Evolutionary conservation across 2,797 vertebrate species (phyloP).

Genomic region (Morus bassanus): DNA sequence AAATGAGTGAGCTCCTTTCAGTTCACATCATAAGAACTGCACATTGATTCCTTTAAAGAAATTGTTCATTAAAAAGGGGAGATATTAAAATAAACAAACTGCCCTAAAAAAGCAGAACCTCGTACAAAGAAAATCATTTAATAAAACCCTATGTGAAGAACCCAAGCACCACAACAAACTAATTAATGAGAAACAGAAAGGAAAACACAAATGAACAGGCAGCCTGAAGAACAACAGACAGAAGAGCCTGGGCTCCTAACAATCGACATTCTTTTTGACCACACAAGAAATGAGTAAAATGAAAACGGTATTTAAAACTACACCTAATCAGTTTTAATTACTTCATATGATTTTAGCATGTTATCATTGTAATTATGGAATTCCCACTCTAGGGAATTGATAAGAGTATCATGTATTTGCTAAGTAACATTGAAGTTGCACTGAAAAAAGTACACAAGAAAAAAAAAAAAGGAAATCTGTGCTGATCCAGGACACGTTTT

Average conservation of each 20-base stretch:
- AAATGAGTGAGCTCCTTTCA: not conserved
- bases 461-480: not conserved
- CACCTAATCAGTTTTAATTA: not conserved
- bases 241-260: not conserved
- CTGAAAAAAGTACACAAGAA: not conserved
- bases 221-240: not conserved
- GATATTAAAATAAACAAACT: not conserved
- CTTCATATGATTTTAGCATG: not conserved
- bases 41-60: not conserved
- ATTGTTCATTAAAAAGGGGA: not conserved
- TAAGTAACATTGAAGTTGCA: not conserved
- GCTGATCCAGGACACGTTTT: not conserved
- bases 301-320: not conserved
- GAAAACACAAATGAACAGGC: not conserved
- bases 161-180: not conserved
- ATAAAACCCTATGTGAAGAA: not conserved
- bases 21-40: not conserved
- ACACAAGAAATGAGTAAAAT: not conserved
- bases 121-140: not conserved
- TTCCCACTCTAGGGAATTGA: not conserved
- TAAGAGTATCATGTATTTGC: not conserved
- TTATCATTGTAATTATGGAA: not conserved
- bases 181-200: not conserved
- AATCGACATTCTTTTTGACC: not conserved
- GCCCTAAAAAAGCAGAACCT: not conserved